Evolutionary conservation across 2,797 vertebrate genomes (phyloP), one percentile per base, ranked within the genome.

Genomic region (Oreochromis mossambicus): DNA sequence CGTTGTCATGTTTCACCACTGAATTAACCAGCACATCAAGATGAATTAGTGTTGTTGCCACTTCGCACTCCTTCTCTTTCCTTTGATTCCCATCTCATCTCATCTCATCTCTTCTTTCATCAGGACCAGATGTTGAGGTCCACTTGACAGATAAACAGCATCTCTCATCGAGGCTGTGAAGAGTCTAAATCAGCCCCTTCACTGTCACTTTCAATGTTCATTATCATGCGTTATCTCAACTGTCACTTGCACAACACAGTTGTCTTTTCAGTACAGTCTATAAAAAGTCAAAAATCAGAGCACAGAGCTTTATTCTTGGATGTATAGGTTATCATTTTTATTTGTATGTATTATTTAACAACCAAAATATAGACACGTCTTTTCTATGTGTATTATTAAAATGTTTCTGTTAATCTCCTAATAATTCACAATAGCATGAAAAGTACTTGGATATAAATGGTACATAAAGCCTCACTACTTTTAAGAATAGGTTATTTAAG

Each of bases 81-180:
- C 24, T 82, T 84, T 89, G 55, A 26, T 84, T 87, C 70, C 63
- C 63, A 83, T 90, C 81, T 82, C 85, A 63, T 92, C 81, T 82
- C 85, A 63, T 92, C 91, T 90, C 83, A 83, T 92, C 84, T 78
- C 58, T 75, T 77, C 86, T 92, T 93, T 94, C 88, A 92, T 93
- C 88, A 66, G 78, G 79, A 93, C 86, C 94, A 94, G 92, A 94
- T 92, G 93, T 87, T 91, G 88, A 92, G 89, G 92, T 94, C 91
- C 89, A 92, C 91, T 94, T 90, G 90, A 89, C 91, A 88, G 91
- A 91, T 91, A 89, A 94, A 91, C 85, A 89, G 86, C 84, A 80
- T 91, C 85, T 90, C 90, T 90, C 85, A 82, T 86, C 6, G 66
- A 81, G 87, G 77, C 86, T 87, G 86, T 89, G 88, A 83, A 92